Conservation (phyloP, 2,888 invertebrate genomes). For the Dorcus hopei region DNA sequence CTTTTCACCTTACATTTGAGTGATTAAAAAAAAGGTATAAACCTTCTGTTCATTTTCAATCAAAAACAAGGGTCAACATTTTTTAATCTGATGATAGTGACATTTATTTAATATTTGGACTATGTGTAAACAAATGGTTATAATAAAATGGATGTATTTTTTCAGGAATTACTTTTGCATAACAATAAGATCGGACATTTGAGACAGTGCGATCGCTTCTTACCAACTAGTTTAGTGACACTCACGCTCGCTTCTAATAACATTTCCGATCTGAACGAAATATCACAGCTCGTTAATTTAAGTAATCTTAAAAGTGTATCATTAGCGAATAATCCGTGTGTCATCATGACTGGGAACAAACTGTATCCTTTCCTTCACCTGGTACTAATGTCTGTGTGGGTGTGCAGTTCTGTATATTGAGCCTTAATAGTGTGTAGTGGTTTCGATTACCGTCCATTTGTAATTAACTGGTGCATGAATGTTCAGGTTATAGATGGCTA, state of each 20-base stretch:
- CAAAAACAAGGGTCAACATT: too few species aligned
- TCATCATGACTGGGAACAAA: slow-evolving; percentile 71
- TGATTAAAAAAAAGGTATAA: too few species aligned
- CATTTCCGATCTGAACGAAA: slow-evolving; percentile 81
- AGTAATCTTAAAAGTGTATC: slow-evolving; percentile 76
- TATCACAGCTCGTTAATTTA: slow-evolving; percentile 76
- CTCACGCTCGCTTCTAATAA: slow-evolving; percentile 80
- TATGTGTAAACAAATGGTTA: too few species aligned
- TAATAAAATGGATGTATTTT: slow-evolving; percentile 10
- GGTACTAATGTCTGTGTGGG: neutral
- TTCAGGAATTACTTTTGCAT: slow-evolving; percentile 78
- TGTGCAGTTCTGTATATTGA: too few species aligned
- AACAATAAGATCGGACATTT: slow-evolving; percentile 82
- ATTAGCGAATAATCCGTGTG: slow-evolving; percentile 84
- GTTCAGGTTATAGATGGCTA: slow-evolving; percentile 86
- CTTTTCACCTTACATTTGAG: too few species aligned
- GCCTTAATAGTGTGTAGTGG: slow-evolving; percentile 55
- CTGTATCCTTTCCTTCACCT: slow-evolving; percentile 67
- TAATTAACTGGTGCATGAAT: slow-evolving; percentile 90
- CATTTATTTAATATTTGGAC: slow-evolving; percentile 4
- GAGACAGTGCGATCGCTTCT: slow-evolving; percentile 76
- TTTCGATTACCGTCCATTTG: slow-evolving; percentile 88
- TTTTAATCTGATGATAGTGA: slow-evolving; percentile 4
- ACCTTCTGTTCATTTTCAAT: too few species aligned
- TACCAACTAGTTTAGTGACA: slow-evolving; percentile 71